phyloP scores from a whole-genome alignment of 2,113 vertebrate genomes.

The Percopsis transmontana region DNA sequence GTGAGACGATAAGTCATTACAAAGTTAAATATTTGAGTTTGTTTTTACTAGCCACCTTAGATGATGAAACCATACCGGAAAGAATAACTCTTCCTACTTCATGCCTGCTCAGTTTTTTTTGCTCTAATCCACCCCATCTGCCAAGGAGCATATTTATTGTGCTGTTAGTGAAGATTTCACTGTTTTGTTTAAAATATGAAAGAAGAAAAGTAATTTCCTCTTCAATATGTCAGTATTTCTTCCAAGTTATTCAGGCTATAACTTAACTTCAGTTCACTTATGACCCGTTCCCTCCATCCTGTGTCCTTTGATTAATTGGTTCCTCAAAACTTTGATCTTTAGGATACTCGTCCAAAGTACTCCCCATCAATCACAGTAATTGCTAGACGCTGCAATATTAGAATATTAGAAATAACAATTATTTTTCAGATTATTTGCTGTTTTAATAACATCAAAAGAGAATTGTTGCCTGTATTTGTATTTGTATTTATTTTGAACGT shows the following conservation, averaged over 20 bases:
- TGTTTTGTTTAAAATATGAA: constrained; percentile 32
- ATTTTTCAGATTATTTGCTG: neutral
- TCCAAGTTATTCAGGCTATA: constrained; percentile 21
- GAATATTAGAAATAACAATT: no score
- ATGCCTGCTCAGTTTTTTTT: constrained; percentile 28
- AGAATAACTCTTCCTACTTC: constrained; percentile 49
- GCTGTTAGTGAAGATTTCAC: constrained; percentile 41
- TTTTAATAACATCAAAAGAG: neutral
- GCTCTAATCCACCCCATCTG: constrained; percentile 15
- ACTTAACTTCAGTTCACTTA: constrained; percentile 32
- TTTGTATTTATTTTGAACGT: neutral
- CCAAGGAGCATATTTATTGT: constrained; percentile 51
- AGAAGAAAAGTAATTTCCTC: neutral
- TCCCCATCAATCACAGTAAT: neutral
- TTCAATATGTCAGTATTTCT: neutral
- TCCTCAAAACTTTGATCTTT: constrained; percentile 42
- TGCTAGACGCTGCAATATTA: no score
- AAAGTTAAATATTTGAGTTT: constrained; percentile 44
- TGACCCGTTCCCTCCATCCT: constrained; percentile 8
- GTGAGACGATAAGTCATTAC: constrained; percentile 47
- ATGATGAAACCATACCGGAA: constrained; percentile 54
- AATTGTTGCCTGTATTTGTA: neutral
- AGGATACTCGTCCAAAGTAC: constrained; percentile 16
- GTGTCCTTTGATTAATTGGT: constrained; percentile 10
- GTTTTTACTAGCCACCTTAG: constrained; percentile 57